phyloP scores from a whole-genome alignment of 2,113 vertebrate genomes.

The Halcyon senegalensis region DNA sequence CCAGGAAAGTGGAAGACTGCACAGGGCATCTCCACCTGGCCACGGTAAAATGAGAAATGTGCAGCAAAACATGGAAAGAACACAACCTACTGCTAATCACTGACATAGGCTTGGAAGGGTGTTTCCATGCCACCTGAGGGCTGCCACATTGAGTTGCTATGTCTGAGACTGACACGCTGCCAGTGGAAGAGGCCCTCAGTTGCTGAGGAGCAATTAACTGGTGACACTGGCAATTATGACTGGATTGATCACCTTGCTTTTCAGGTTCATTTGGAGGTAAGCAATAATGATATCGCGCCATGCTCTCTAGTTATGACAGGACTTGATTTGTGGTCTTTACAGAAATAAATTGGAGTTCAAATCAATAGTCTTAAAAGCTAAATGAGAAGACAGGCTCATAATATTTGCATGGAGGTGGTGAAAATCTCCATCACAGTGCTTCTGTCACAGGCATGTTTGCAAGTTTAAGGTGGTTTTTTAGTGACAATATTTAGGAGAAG shows the following conservation, averaged over 20 bases:
- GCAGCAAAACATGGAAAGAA: background rate
- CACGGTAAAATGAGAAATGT: background rate
- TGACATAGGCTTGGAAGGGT: background rate
- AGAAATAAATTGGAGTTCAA: background rate
- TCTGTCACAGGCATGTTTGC: background rate
- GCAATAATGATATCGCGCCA: background rate
- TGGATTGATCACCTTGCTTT: constrained; percentile 5
- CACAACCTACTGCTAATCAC: background rate
- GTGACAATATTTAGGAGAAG: background rate
- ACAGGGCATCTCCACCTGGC: background rate
- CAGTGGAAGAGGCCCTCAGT: background rate
- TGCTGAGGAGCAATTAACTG: background rate
- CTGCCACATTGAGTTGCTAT: background rate
- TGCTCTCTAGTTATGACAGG: background rate
- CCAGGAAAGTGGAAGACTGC: background rate
- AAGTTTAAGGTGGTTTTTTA: background rate
- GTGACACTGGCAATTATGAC: constrained; percentile 22
- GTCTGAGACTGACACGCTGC: background rate
- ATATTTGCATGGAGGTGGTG: background rate
- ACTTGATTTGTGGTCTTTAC: background rate
- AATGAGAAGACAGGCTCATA: background rate
- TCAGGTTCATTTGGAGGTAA: constrained; percentile 10
- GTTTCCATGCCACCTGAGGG: background rate
- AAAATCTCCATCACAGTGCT: background rate
- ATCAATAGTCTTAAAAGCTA: background rate